Conservation (phyloP, 2,888 invertebrate species). For the Acrocyrtus sp. region DNA sequence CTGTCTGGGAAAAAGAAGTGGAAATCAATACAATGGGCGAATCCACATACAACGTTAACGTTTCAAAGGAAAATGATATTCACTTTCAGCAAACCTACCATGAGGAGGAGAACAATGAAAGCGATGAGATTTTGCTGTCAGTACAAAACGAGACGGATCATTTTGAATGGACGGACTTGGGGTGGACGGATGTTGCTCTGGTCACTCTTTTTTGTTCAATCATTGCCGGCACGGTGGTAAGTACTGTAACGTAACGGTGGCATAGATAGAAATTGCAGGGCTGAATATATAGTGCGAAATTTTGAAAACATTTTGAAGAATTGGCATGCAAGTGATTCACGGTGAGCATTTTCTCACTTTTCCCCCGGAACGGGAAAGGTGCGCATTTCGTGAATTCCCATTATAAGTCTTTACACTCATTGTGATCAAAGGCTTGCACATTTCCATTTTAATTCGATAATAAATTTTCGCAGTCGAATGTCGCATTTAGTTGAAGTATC, state of each 20-base stretch:
- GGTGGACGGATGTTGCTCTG: slow-evolving; percentile 71
- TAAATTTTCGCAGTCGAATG: too few relatives aligned
- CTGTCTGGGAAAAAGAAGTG: too few relatives aligned
- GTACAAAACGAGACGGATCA: slow-evolving; percentile 36
- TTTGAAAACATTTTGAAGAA: background rate
- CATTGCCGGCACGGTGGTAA: slow-evolving; percentile 75
- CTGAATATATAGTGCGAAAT: too few relatives aligned
- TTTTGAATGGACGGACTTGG: slow-evolving; percentile 53
- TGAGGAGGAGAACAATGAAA: slow-evolving; percentile 14
- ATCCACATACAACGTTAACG: slow-evolving; percentile 6
- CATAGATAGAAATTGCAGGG: background rate
- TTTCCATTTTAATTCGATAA: too few relatives aligned
- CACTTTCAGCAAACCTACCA: slow-evolving; percentile 3
- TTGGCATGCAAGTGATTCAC: background rate
- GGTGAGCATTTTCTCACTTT: too few relatives aligned
- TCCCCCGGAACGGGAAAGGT: too few relatives aligned
- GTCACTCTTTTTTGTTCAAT: slow-evolving; percentile 74
- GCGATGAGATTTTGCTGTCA: slow-evolving; percentile 21
- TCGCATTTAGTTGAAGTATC: too few relatives aligned
- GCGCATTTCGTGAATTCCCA: too few relatives aligned
- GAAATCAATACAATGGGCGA: background rate
- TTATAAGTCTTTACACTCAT: too few relatives aligned
- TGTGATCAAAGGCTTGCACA: too few relatives aligned
- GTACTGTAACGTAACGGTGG: slow-evolving; percentile 9
- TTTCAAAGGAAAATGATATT: background rate